Conservation (phyloP, 2,888 invertebrate species). For the Epiblema foenella region DNA sequence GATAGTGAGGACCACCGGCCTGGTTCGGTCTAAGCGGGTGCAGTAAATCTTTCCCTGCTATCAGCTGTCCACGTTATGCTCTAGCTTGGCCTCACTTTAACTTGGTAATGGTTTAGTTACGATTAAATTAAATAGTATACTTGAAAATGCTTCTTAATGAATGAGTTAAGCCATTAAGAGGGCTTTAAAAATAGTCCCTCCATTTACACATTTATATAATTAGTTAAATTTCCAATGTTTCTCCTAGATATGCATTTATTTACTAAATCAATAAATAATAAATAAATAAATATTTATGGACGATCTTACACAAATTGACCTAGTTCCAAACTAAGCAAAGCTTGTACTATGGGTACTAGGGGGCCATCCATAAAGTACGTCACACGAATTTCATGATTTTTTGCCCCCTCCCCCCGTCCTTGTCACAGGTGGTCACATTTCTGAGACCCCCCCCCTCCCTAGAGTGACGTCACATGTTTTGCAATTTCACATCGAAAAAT, state of each 20-base stretch:
- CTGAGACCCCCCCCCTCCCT: too few relatives aligned
- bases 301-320: too few relatives aligned
- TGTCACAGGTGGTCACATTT: too few relatives aligned
- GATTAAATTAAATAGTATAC: not conserved
- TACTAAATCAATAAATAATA: too few relatives aligned
- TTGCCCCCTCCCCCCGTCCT: too few relatives aligned
- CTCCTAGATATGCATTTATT: not conserved
- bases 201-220: not conserved
- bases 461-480: too few relatives aligned
- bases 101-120: constrained; percentile 26
- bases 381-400: too few relatives aligned
- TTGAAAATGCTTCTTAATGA: not conserved
- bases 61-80: constrained; percentile 33
- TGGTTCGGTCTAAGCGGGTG: not conserved
- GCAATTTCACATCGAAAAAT: too few relatives aligned
- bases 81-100: constrained; percentile 15
- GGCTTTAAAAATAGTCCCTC: not conserved
- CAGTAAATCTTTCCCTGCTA: constrained; percentile 33
- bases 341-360: too few relatives aligned
- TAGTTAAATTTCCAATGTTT: not conserved
- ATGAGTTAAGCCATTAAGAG: not conserved
- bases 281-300: too few relatives aligned
- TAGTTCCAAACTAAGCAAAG: too few relatives aligned
- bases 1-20: constrained; percentile 31
- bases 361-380: too few relatives aligned